Base-by-base conservation (phyloP, 2,888 invertebrate species). In the Papilio protenor region DNA sequence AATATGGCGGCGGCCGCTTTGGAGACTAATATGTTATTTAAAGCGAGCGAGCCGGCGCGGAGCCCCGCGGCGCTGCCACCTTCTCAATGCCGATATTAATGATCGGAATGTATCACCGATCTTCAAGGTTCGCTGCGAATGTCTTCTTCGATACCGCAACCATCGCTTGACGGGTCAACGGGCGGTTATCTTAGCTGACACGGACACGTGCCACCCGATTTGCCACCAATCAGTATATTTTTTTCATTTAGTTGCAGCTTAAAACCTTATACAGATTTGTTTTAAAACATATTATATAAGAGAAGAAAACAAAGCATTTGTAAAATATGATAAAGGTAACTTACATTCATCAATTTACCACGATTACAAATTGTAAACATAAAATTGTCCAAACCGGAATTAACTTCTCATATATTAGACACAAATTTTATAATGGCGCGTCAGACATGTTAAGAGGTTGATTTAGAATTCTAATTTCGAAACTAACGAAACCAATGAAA, bases 11-110 rank as follows among this genome's bases (percentile, higher is more conserved):
- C 92, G 91, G 92, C 84, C 85, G 89, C 92, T 92, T 92, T 92
- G 90, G 88, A 86, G 87, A 84, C 92, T 93, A 93, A 93, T 92
- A 89, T 91, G 92, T 92, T 92, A 92, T 91, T 91, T 90, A 91
- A 89, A 87, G 89, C 87, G 85, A 84, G 85, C 87, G 87, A 82
- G 85, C 76, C 82, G 83, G 82, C 81, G 79, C 83, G 91, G 89
- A 87, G 88, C 87, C 93, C 94, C 91, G 93, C 88, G 82, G 93
- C 84, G 93, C 90, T 87, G 90, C 91, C 91, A 89, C 90, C 85
- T 87, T 84, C 88, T 91, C 91, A 91, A 92, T 91, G 90, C 89
- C 83, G 87, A 89, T 91, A 94, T 93, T 93, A 92, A 93, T 93
- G 92, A 85, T 84, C 83, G 84, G 86, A 85, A 92, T 92, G 91